A percentile compares a stretch with the other conserved stretches of the same genome.
These are phyloP conservation scores for Cataglyphis livida DNA, from an alignment of 2,888 invertebrate species.

Conservation along the genomic window DNA sequence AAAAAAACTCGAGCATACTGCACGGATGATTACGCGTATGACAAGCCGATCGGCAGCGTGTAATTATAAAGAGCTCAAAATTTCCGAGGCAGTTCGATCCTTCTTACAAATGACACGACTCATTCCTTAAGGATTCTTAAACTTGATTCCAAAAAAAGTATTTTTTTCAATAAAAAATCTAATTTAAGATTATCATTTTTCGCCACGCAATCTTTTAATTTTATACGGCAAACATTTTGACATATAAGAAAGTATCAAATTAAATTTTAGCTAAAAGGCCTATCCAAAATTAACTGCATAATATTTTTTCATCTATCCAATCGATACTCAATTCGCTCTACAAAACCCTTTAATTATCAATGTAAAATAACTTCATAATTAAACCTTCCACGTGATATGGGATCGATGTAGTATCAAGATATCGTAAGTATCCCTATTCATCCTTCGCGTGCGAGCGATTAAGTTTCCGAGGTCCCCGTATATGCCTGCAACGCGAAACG, in stretches of 20 bases:
- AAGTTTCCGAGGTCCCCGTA: constrained; percentile 29
- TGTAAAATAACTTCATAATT: constrained; percentile 54
- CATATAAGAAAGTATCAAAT: constrained; percentile 19
- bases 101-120: constrained; percentile 52
- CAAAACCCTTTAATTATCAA: constrained; percentile 49
- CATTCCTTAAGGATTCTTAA: not conserved
- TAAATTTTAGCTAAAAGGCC: constrained; percentile 42
- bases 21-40: constrained; percentile 44
- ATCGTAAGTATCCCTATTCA: constrained; percentile 40
- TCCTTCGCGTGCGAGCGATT: constrained; percentile 47
- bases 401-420: constrained; percentile 49
- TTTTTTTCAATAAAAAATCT: not conserved
- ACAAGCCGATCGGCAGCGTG: constrained; percentile 33
- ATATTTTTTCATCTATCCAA: constrained; percentile 26
- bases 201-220: not conserved
- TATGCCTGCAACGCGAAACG: constrained; percentile 34
- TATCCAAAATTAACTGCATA: constrained; percentile 8
- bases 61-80: constrained; percentile 22
- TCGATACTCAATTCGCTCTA: constrained; percentile 17
- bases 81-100: constrained; percentile 21
- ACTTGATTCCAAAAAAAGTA: not conserved
- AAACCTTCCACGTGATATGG: constrained; percentile 40
- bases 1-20: constrained; percentile 16
- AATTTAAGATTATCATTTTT: constrained; percentile 20
- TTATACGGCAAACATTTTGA: not conserved